A percentile compares a stretch with the other conserved stretches of the same genome.
Conservation (phyloP, 2,113 vertebrate species). For the Gnathochromis pfefferi region DNA sequence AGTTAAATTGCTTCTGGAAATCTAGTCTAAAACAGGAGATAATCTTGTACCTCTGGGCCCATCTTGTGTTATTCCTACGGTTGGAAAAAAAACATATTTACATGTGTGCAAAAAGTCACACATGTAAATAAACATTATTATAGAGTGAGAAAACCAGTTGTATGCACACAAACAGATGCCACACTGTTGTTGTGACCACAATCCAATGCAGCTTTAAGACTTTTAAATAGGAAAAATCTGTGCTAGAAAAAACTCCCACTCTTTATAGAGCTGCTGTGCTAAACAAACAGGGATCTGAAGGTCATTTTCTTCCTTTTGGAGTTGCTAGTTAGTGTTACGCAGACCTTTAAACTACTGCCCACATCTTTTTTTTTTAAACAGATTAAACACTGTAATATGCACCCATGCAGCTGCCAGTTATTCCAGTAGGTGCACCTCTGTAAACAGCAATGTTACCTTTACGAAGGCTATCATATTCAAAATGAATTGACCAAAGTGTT, state of each 20-base stretch:
- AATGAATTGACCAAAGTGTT: not conserved
- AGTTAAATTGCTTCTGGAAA: not conserved
- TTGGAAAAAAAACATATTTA: accelerated
- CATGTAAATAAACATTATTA: not conserved
- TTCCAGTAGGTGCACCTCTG: not conserved
- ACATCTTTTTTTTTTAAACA: accelerated
- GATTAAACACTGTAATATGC: not conserved
- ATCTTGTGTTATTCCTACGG: not conserved
- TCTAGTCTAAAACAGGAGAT: not conserved
- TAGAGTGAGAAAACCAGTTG: not conserved
- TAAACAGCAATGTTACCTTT: not conserved
- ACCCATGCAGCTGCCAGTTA: not conserved
- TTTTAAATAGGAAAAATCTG: not conserved
- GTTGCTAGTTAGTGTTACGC: not conserved
- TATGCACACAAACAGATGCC: not conserved
- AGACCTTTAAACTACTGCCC: not conserved
- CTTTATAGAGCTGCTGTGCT: not conserved
- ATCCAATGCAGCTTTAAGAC: not conserved
- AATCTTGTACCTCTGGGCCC: not conserved
- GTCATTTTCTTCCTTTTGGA: not conserved
- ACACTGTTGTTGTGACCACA: not conserved
- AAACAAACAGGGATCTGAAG: not conserved
- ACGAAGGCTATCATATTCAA: not conserved
- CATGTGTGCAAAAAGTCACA: not conserved
- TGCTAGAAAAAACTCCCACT: not conserved